Evolutionary conservation across 2,797 vertebrate genomes (phyloP).

Genomic region (Sciaenops ocellatus): DNA sequence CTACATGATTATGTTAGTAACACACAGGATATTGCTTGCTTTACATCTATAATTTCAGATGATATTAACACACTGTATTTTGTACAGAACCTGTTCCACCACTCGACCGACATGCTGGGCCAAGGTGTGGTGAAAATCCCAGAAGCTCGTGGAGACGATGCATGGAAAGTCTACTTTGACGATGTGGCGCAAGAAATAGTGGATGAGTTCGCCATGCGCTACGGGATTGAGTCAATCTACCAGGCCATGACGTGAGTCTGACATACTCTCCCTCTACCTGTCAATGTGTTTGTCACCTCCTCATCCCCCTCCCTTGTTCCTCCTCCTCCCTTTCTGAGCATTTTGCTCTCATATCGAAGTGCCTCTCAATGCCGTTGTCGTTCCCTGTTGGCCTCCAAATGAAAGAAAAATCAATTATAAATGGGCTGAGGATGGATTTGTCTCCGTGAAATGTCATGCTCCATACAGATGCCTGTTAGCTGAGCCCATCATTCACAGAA

Average conservation of each 20-base stretch:
- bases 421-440: constrained; percentile 45
- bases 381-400: constrained; percentile 47
- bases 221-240: constrained; percentile 98
- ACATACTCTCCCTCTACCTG: constrained; percentile 1
- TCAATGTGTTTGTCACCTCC: constrained; percentile 23
- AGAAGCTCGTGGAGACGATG: constrained; percentile 94
- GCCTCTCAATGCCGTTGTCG: constrained; percentile 12
- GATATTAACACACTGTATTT: neutral
- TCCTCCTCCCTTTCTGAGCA: neutral
- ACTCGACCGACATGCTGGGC: constrained; percentile 93
- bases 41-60: neutral
- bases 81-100: constrained; percentile 95
- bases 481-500: constrained; percentile 54
- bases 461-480: constrained; percentile 51
- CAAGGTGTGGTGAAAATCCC: constrained; percentile 94
- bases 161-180: constrained; percentile 98
- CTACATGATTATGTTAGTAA: neutral
- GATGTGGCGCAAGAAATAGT: constrained; percentile 97
- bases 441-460: constrained; percentile 44
- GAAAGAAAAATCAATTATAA: constrained; percentile 57
- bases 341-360: constrained; percentile 34
- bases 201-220: constrained; percentile 99
- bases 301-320: neutral
- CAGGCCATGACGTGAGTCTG: constrained; percentile 98
- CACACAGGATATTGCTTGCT: neutral